A percentile compares a stretch with the other conserved stretches of the same genome.
Evolutionary conservation across 2,797 vertebrate genomes (phyloP).

Genomic region (Acipenser oxyrinchus): DNA sequence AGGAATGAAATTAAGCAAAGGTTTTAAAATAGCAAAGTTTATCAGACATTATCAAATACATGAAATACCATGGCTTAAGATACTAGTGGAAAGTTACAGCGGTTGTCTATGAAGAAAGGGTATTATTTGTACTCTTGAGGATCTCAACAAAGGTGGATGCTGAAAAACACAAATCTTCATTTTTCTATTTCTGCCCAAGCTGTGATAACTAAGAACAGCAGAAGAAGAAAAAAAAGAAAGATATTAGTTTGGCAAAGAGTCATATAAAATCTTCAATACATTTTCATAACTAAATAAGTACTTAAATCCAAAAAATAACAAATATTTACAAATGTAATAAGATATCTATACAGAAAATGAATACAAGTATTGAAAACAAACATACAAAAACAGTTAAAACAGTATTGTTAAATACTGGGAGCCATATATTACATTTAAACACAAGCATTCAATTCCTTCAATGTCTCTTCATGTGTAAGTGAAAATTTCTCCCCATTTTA

Average conservation of each 20-base stretch:
- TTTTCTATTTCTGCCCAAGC: slow-evolving; percentile 80
- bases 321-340: too few species aligned
- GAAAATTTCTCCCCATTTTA: too few species aligned
- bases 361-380: slow-evolving; percentile 4
- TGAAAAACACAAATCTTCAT: slow-evolving; percentile 2
- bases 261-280: too few species aligned
- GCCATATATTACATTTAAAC: too few species aligned
- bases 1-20: slow-evolving; percentile 33
- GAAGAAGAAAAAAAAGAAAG: slow-evolving; percentile 22
- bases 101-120: slow-evolving; percentile 13
- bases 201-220: slow-evolving; percentile 73
- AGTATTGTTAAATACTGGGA: not conserved
- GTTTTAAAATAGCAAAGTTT: slow-evolving; percentile 23
- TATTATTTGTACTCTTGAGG: slow-evolving; percentile 20
- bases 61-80: slow-evolving; percentile 31
- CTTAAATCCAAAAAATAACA: too few species aligned
- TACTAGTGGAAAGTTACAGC: slow-evolving; percentile 14
- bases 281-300: too few species aligned
- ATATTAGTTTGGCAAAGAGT: not conserved
- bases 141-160: slow-evolving; percentile 13
- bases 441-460: too few species aligned
- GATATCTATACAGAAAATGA: too few species aligned
- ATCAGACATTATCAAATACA: slow-evolving; percentile 47
- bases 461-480: too few species aligned
- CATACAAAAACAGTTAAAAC: slow-evolving; percentile 25